Percentiles rank a stretch among this genome's conserved stretches.
These are phyloP conservation scores for Cerastoderma edule DNA, from an alignment of 2,888 invertebrate species.

Conservation along the genomic window DNA sequence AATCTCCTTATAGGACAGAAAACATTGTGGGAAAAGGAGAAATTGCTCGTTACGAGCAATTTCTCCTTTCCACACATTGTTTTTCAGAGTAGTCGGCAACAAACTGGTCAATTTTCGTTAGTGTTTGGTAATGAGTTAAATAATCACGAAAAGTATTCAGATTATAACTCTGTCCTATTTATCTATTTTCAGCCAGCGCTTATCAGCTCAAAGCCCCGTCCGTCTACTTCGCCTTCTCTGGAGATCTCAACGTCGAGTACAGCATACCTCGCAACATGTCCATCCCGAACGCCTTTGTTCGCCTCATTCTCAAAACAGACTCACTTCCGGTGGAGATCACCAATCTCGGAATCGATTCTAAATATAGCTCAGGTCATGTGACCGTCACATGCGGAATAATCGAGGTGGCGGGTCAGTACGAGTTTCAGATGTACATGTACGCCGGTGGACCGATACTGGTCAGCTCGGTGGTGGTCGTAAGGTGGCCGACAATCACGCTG, in stretches of 20 bases:
- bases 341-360: constrained; percentile 64
- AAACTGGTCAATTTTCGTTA: too few species aligned
- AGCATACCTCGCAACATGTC: constrained; percentile 72
- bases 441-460: constrained; percentile 69
- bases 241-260: constrained; percentile 73
- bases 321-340: constrained; percentile 66
- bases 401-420: constrained; percentile 76
- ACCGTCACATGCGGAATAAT: constrained; percentile 76
- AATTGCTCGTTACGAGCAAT: too few species aligned
- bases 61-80: too few species aligned
- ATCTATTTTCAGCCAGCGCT: constrained; percentile 64
- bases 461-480: constrained; percentile 63
- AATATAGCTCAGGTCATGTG: constrained; percentile 64
- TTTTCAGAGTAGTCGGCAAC: too few species aligned
- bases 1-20: too few species aligned
- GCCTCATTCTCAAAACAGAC: constrained; percentile 60
- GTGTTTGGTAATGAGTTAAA: too few species aligned
- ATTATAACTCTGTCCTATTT: too few species aligned
- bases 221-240: constrained; percentile 75
- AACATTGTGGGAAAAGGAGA: too few species aligned
- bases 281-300: constrained; percentile 73
- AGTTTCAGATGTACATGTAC: constrained; percentile 72
- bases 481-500: constrained; percentile 72
- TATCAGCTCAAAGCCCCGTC: constrained; percentile 70
- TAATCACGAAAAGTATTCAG: too few species aligned